A percentile compares a stretch with the other conserved stretches of the same genome.
Evolutionary conservation across 2,113 vertebrate species (phyloP).

Genomic region (Vidua macroura): DNA sequence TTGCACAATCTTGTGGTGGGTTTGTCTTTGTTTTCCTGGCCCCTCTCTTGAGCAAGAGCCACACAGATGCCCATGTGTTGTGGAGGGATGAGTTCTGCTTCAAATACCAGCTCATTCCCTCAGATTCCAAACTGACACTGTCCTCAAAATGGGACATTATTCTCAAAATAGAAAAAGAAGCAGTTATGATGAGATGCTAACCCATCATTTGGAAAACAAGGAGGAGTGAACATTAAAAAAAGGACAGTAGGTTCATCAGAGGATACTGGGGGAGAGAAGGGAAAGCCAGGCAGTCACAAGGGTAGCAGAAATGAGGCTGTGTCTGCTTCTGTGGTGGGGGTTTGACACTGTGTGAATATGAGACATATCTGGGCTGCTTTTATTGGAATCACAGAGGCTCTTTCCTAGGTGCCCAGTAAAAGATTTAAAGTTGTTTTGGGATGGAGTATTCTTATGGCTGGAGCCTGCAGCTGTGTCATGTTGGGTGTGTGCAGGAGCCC

Average conservation of each 20-base stretch:
- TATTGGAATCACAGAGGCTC: background rate
- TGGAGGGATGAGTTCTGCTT: background rate
- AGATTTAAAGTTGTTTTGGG: background rate
- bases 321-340: no score
- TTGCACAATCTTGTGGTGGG: background rate
- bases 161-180: background rate
- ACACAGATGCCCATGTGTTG: background rate
- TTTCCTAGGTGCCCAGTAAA: slow-evolving; percentile 22
- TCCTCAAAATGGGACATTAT: background rate
- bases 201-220: background rate
- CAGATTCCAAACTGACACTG: background rate
- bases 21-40: background rate
- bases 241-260: background rate
- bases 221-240: background rate
- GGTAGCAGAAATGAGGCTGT: background rate
- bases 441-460: background rate
- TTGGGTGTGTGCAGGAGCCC: background rate
- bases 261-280: background rate
- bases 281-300: background rate
- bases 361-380: background rate
- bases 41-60: background rate
- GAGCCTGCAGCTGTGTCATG: background rate
- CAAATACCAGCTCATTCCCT: background rate
- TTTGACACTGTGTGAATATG: background rate
- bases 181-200: background rate